A percentile compares a stretch with the other conserved stretches of the same genome.
Evolutionary conservation across 2,888 invertebrate genomes (phyloP).

Genomic region (Bombylius discolor): DNA sequence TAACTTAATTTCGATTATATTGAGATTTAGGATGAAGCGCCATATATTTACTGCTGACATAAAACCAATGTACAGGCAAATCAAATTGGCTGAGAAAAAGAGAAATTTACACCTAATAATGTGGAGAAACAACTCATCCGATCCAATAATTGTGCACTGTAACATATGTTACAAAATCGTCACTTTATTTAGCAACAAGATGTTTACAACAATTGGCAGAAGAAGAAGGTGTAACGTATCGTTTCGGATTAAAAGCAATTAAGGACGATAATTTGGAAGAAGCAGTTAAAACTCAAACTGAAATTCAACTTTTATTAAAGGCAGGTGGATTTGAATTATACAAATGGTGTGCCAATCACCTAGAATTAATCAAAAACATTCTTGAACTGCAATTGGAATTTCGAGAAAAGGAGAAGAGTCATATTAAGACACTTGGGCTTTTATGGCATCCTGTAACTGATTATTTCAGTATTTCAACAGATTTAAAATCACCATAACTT

Average conservation of each 20-base stretch:
- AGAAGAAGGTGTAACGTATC: neutral
- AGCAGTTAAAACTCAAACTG: neutral
- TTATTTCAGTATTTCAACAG: too few relatives aligned
- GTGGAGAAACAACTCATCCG: neutral
- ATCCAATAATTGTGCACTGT: constrained; percentile 18
- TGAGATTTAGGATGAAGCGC: neutral
- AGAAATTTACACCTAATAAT: neutral
- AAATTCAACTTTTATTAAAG: too few relatives aligned
- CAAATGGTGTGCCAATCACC: too few relatives aligned
- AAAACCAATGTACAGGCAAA: too few relatives aligned
- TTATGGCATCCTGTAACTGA: too few relatives aligned
- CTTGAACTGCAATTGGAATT: neutral
- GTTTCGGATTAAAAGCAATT: neutral
- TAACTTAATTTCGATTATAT: too few relatives aligned
- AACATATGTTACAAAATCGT: neutral
- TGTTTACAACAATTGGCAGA: too few relatives aligned
- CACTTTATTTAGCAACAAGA: neutral
- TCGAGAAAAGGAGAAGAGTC: too few relatives aligned
- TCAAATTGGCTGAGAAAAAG: neutral
- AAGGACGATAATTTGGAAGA: neutral
- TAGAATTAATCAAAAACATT: neutral
- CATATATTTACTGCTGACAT: neutral
- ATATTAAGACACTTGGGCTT: too few relatives aligned
- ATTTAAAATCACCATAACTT: constrained; percentile 21
- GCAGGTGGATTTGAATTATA: too few relatives aligned